Base-by-base conservation (phyloP, 2,113 vertebrate genomes). In the Pitta sordida region DNA sequence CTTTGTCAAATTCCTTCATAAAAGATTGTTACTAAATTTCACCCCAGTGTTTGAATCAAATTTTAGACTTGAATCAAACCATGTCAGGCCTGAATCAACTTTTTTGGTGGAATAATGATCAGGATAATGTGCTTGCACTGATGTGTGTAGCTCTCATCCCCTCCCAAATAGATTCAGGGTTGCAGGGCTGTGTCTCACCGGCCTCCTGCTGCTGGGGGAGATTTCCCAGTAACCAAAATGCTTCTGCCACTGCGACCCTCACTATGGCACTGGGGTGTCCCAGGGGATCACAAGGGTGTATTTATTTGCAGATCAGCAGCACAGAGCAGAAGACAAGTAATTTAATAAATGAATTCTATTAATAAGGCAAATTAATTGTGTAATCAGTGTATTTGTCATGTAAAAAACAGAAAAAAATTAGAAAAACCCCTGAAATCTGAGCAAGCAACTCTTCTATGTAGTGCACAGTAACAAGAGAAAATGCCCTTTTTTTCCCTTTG, bases 151-250 rank as follows among this genome's bases (percentile, higher is more conserved):
- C 39, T 88, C 53, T 13, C 13, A 17, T 19, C 11, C 17, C 20
- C 16, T 51, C 9, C 17, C 34, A 34, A 10, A 21, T 6, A 23
- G 32, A 51, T 15, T 21, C 69, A 23, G 60, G 36, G 15, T 6
- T 75, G 44, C 37, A 9, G 51, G 18, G 41, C 16, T 17, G 8
- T 16, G 1, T 44, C 67, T 92, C 18, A 2, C 19, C 65, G 34
- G 32, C 34, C 36, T 65, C 2, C 0, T 59, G 1, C 51, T 69
- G 27, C 37, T 36, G 7, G 17, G 0, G 3, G 71, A 58, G 53
- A 37, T 58, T 65, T 56, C 56, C 56, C 79, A 58, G 51, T 49
- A 44, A 43, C 29, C 59, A 69, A 18, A 17, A 32, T 86, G 80
- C 17, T 74, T 93, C 26, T 88, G 44, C 7, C 21, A 2, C 56